Base-by-base conservation (phyloP, 1,140 invertebrate genomes). In the Penaeus indicus region DNA sequence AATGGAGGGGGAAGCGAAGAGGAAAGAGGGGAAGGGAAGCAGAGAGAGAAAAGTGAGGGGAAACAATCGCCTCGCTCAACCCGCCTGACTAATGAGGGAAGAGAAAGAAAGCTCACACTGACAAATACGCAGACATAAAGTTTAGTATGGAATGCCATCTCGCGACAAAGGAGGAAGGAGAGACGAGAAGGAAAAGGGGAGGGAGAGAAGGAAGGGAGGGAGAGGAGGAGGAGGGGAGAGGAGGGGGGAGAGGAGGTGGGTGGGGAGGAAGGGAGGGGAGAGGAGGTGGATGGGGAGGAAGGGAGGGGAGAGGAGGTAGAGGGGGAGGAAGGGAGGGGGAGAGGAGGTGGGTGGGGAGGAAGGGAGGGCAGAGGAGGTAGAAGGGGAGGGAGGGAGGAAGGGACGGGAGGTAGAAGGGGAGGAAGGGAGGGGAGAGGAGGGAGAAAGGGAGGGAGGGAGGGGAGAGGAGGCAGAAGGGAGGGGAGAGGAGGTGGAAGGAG, bases 91-190 rank as follows among this genome's bases (percentile, higher is more conserved):
- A 75, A 27, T 75, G 69, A 75, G 69, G 27, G 19, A 7, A 54
- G 25, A 25, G 69, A 7, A 32, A 75, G 69, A 75, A 75, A 75
- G 22, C 69, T 32, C 69, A 13, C 69, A 32, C 69, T 75, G 69
- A 75, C 69, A 75, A 75, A 75, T 75, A 75, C 32, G 69, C 69
- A 75, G 67, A 75, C 69, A 75, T 75, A 75, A 75, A 75, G 69
- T 32, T 75, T n/a, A 21, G 69, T n/a, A 3, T 32, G n/a, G 69
- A 75, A 75, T 75, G 47, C 47, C 47, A 54, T 7, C 47, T 75
- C 69, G 38, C 18, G 69, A 38, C 69, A 10, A 13, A 32, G n/a
- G 69, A 21, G 4, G n/a, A 5, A 21, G 25, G 22, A 38, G 21
- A 8, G 69, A 75, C 8, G 25, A 0, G 19, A n/a, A 32, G 5